Evolutionary conservation across 2,797 vertebrate genomes (phyloP), one percentile per base, ranked within the genome.

Genomic region (Acipenser transmontanus): DNA sequence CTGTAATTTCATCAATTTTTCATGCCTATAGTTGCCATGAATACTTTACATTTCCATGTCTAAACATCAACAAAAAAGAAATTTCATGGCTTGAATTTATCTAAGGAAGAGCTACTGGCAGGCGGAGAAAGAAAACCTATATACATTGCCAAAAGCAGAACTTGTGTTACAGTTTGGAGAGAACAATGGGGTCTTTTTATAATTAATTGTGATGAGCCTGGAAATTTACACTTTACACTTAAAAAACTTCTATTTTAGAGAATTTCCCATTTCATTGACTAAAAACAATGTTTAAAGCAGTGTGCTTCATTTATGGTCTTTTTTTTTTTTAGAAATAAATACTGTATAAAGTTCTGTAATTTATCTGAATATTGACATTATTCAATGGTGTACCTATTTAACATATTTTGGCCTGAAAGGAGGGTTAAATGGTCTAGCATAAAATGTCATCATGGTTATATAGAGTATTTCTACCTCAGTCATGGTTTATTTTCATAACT

Each of bases 1-100:
- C 91, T 93, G 90, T 92, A 93, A 93, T 94, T 90, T 90, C 88
- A 89, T 90, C 89, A 84, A 91, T 95, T 94, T 91, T 92, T 89
- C 88, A 93, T 89, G 93, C 84, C 84, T 89, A 85, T 87, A 83
- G 87, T 72, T 76, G 73, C 77, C 82, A 76, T 91, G 89, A 93
- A 92, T 87, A 82, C 87, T 84, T 85, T 85, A 82, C 85, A 91
- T 91, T 87, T 88, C 86, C 88, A 87, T 92, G 86, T 88, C 86
- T 87, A 86, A 87, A 81, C 69, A 20, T 84, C 85, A 82, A 90
- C 90, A 91, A 89, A 90, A 84, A 87, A 79, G 84, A 80, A 82
- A 92, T 92, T 92, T 92, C 90, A 92, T 89, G 91, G 85, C 82
- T 85, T 57, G 66, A 76, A 70, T 76, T 86, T 88, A 50, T 71